Evolutionary conservation across 2,113 vertebrate genomes (phyloP).

Genomic region (Sturnira hondurensis): DNA sequence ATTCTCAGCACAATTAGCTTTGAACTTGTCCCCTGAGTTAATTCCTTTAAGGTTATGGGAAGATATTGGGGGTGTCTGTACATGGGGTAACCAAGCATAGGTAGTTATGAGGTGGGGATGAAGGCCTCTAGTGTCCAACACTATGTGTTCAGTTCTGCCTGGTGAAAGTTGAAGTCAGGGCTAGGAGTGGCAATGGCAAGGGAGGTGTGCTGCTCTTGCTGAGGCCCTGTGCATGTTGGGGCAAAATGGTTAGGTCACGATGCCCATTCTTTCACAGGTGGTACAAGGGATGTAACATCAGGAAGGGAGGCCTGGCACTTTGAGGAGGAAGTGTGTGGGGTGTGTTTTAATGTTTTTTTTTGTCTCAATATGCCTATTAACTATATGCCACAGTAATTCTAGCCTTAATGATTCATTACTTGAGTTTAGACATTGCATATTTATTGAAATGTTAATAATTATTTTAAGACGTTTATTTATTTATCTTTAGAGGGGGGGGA

Average conservation of each 20-base stretch:
- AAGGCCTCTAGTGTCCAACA: background rate
- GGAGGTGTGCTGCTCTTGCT: background rate
- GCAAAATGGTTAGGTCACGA: too few species aligned
- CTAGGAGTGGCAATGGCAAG: background rate
- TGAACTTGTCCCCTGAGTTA: background rate
- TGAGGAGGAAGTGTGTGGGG: background rate
- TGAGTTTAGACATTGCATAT: background rate
- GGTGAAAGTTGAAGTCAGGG: background rate
- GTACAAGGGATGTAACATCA: background rate
- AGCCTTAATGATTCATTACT: background rate
- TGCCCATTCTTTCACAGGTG: background rate
- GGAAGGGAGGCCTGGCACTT: background rate
- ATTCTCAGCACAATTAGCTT: background rate
- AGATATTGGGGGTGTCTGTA: rapidly evolving
- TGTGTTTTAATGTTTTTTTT: background rate
- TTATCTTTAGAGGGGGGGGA: too few species aligned
- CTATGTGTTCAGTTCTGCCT: background rate
- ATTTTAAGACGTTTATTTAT: too few species aligned
- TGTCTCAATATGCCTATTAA: background rate
- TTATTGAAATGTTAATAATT: background rate
- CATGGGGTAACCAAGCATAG: background rate
- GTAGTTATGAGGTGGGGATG: background rate
- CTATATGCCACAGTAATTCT: background rate
- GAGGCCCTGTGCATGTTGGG: background rate
- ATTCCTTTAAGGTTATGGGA: background rate